Evolutionary conservation across 2,113 vertebrate genomes (phyloP).

Genomic region (Thalassoma bifasciatum): DNA sequence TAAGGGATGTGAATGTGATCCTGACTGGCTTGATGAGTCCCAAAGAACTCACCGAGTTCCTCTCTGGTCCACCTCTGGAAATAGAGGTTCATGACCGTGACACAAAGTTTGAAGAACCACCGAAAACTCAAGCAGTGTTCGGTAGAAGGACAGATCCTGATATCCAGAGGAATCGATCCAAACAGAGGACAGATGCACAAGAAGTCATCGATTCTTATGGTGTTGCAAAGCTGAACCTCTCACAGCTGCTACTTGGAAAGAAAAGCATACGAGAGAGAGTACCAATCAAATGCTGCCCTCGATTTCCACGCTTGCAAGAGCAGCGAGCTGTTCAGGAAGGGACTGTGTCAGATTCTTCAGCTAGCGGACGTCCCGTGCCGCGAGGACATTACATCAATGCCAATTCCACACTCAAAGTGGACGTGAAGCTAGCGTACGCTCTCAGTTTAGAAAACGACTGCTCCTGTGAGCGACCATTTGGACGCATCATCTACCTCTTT

Average conservation of each 20-base stretch:
- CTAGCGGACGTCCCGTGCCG: slow-evolving; percentile 51
- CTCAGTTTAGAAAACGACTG: slow-evolving; percentile 22
- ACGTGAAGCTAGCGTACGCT: slow-evolving; percentile 80
- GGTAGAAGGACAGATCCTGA: slow-evolving; percentile 69
- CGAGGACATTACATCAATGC: slow-evolving; percentile 82
- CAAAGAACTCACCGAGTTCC: slow-evolving; percentile 78
- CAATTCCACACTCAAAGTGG: slow-evolving; percentile 84
- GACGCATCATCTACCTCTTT: slow-evolving; percentile 85
- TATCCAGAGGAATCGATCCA: slow-evolving; percentile 36
- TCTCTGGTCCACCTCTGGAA: slow-evolving; percentile 84
- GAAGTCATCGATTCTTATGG: slow-evolving; percentile 80
- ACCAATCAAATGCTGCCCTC: slow-evolving; percentile 78
- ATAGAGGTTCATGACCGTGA: slow-evolving; percentile 90
- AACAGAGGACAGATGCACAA: slow-evolving; percentile 15
- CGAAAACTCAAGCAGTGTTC: slow-evolving; percentile 60
- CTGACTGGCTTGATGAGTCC: slow-evolving; percentile 81
- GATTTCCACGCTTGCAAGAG: slow-evolving; percentile 9
- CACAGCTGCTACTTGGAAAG: slow-evolving; percentile 81
- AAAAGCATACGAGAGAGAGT: slow-evolving; percentile 76
- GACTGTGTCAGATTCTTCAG: slow-evolving; percentile 5
- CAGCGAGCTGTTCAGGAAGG: slow-evolving; percentile 12
- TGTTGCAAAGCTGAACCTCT: slow-evolving; percentile 82
- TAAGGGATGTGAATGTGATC: slow-evolving; percentile 87
- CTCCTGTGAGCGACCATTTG: slow-evolving; percentile 64
- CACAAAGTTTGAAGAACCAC: slow-evolving; percentile 63